Base-by-base conservation (phyloP, 35 echinoderm and acorn worm species). In the Eucidaris tribuloides region DNA sequence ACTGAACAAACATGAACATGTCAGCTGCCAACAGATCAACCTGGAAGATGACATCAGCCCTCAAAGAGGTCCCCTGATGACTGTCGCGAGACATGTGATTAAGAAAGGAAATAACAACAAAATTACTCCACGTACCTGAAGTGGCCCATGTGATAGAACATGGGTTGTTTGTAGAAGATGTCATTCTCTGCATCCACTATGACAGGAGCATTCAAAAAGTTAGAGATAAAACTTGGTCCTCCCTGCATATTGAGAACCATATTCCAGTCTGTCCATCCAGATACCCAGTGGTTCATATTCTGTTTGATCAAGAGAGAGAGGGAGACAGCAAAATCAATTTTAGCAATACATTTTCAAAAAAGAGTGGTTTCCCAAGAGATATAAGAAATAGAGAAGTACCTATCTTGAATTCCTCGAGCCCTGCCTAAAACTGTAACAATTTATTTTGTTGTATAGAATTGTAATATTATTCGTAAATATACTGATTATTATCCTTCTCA, bases 241-340 rank as follows among this genome's bases (percentile, higher is more conserved):
- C 96, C 96, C 78, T 84, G 7, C 45, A 83, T 56, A 70, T 93
- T 85, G 18, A 99, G 76, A 61, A 84, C 96, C 42, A 99, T 36
- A 62, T 99, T 93, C 96, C 96, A 99, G 20, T 99, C 91, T n/a
- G 87, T 66, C 96, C 96, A 99, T 3, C 91, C 96, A 24, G 87
- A 55, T 0, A 99, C 96, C 87, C 87, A 99, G 83, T 99, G 55
- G 64, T 93, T 92, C 65, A 99, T 83, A 71, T 99, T 87, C 96
- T 99, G 77, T 27, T 0, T n/a, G n/a, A 11, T n/a, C 9, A 52
- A 52, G n/a, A 52, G n/a, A 11, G 9, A 52, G n/a, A 52, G n/a
- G 48, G 48, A 52, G 48, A 52, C 48, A 52, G n/a, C 9, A 52
- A 11, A 52, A 11, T 9, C 9, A 52, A 52, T 52, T 52, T 52